Evolutionary conservation across 2,797 vertebrate genomes (phyloP), one percentile per base, ranked within the genome.

Genomic region (Myotis planiceps): DNA sequence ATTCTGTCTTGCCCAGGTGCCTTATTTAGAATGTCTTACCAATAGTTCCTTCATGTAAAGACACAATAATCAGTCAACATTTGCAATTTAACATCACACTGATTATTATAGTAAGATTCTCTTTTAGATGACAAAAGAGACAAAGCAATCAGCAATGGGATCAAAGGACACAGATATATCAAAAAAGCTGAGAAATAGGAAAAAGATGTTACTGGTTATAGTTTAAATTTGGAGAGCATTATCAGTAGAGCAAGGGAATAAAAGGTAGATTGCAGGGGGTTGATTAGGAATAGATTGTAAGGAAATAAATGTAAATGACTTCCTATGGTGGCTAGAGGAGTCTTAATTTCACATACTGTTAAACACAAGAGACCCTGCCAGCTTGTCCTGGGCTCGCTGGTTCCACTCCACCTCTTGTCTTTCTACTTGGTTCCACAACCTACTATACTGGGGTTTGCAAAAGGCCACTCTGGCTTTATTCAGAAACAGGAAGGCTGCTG

Each of bases 271-370:
- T 63, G 6, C 3, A 80, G 39, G 34, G 13, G 25, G 2, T 1
- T 51, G 19, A 80, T 47, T 63, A 69, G 18, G 21, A 80, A 65
- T 45, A 89, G 16, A 58, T 18, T 53, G 23, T 37, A 60, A 97
- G 47, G 53, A 94, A 89, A 91, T 63, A 21, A 74, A 89, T 53
- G 19, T 16, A 16, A 18, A 78, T 65, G 39, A 55, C 34, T 94
- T 42, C 58, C 68, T 72, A 7, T 3, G 15, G 29, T 58, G 37
- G 16, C 37, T 65, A 34, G 34, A 95, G 9, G 39, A 85, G 29
- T 76, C 32, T 82, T 92, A 84, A 96, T 96, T 96, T 96, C 91
- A 95, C 85, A 60, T 85, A 39, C 74, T 85, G 9, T 51, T 92
- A 69, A 92, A 18, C 63, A 92, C 29, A 88, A 32, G 10, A 69